phyloP scores from a whole-genome alignment of 1,140 invertebrate genomes.

The Halyomorpha halys region DNA sequence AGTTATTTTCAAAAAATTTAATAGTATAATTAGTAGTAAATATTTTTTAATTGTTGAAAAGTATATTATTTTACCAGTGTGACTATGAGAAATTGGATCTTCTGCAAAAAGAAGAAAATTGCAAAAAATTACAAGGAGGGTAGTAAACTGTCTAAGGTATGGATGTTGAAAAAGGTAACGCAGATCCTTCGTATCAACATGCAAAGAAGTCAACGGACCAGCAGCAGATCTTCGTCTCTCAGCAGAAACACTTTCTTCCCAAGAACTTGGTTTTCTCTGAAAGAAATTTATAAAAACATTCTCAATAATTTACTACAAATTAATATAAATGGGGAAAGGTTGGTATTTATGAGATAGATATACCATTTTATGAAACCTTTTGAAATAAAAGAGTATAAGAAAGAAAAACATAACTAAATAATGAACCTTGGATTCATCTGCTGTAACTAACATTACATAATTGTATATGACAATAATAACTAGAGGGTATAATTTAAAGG shows the following conservation, averaged over 20 bases:
- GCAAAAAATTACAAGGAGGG: slow-evolving; percentile 46
- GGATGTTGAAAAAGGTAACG: slow-evolving; percentile 48
- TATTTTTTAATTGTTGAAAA: neutral
- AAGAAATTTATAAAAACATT: neutral
- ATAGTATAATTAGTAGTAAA: too few species aligned
- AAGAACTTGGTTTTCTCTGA: slow-evolving; percentile 30
- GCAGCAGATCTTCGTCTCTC: slow-evolving; percentile 28
- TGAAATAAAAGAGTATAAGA: too few species aligned
- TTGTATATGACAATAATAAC: too few species aligned
- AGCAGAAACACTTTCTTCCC: slow-evolving; percentile 31
- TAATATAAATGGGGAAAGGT: too few species aligned
- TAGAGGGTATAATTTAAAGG: too few species aligned
- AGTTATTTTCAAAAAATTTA: too few species aligned
- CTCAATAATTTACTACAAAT: too few species aligned
- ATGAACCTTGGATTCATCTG: too few species aligned
- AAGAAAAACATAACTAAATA: too few species aligned
- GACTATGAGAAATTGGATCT: slow-evolving; percentile 47
- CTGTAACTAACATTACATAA: too few species aligned
- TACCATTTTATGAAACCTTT: too few species aligned
- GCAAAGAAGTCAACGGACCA: slow-evolving; percentile 19
- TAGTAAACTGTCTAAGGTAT: slow-evolving; percentile 41
- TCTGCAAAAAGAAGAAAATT: slow-evolving; percentile 49
- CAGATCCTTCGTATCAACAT: slow-evolving; percentile 39
- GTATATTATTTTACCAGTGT: slow-evolving; percentile 27
- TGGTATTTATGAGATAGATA: too few species aligned